Conservation (phyloP, 2,888 invertebrate genomes). For the Phalangium opilio region DNA sequence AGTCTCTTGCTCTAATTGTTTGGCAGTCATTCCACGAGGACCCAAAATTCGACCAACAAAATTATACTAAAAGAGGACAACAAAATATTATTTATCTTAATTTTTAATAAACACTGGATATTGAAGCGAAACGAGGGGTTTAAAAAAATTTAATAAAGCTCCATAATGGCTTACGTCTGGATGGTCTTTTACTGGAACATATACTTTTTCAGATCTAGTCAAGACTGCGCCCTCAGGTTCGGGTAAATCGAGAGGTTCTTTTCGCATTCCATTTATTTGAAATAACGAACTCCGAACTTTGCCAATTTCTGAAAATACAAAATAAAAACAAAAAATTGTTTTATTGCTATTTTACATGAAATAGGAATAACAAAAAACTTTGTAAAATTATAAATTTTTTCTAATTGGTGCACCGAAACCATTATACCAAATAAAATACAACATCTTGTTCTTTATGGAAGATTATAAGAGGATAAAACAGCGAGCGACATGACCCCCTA, state of each 20-base stretch:
- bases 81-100: not conserved
- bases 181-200: conserved; percentile 98
- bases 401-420: too few relatives aligned
- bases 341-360: too few relatives aligned
- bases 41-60: conserved; percentile 99
- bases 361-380: too few relatives aligned
- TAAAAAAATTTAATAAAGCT: not conserved
- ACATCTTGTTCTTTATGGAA: too few relatives aligned
- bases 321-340: not conserved
- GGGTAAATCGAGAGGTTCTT: conserved; percentile 78
- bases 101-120: not conserved
- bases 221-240: conserved; percentile 79
- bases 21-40: conserved; percentile 98
- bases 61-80: conserved; percentile 60
- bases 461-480: too few relatives aligned
- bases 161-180: conserved; percentile 90
- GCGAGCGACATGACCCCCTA: too few relatives aligned
- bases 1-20: conserved; percentile 98
- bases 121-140: not conserved
- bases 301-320: conserved; percentile 73
- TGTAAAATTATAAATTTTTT: too few relatives aligned
- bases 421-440: too few relatives aligned
- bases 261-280: conserved; percentile 94
- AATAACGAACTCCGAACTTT: conserved; percentile 94
- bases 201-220: conserved; percentile 95